Evolutionary conservation across 2,113 vertebrate species (phyloP).

Genomic region (Hypocryptadius cinnamomeus): DNA sequence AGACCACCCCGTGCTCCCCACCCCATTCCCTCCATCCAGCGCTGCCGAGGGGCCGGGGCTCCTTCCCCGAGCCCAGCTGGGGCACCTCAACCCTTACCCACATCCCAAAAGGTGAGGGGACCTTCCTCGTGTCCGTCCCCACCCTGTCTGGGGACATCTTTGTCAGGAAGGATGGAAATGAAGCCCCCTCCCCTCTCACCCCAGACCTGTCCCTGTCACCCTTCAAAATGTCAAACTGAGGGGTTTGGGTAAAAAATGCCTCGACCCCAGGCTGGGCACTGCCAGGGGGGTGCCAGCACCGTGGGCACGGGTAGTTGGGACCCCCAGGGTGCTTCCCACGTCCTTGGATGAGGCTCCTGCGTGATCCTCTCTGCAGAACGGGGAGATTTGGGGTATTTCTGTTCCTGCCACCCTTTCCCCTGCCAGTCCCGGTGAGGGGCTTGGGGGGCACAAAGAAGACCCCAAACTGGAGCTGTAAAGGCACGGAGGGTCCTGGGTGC

Average conservation of each 20-base stretch:
- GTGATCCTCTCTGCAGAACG: rapidly evolving
- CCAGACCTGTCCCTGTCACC: background rate
- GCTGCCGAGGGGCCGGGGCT: too few species aligned
- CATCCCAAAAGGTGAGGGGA: background rate
- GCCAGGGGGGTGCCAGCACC: background rate
- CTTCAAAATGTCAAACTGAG: background rate
- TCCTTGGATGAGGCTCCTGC: background rate
- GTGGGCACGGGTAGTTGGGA: background rate
- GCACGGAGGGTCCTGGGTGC: rapidly evolving
- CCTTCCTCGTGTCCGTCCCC: background rate
- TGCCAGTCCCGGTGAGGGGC: too few species aligned
- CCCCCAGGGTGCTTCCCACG: background rate
- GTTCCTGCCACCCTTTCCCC: background rate
- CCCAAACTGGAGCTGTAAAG: background rate
- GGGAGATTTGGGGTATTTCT: background rate
- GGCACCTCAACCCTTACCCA: rapidly evolving
- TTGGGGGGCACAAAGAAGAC: background rate
- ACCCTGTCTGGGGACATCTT: background rate
- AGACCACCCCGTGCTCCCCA: background rate
- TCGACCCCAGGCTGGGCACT: background rate
- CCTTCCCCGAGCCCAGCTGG: background rate
- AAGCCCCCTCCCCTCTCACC: background rate
- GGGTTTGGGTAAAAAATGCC: background rate
- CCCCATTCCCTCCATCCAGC: background rate
- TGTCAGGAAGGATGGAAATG: background rate